phyloP scores from a whole-genome alignment of 2,888 invertebrate genomes.

The Drosophila pullipes region DNA sequence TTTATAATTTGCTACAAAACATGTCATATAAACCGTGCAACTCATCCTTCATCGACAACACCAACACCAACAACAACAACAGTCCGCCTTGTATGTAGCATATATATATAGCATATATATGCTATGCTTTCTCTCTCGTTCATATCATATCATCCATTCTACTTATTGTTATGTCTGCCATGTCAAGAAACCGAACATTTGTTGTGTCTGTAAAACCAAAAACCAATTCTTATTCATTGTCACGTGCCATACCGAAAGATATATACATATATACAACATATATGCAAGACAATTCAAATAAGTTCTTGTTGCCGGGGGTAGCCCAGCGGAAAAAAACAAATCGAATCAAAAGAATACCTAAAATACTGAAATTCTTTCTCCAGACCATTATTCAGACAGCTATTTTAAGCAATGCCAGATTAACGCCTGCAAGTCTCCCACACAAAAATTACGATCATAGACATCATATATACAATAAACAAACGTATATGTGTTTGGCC shows the following conservation, averaged over 20 bases:
- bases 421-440: slow-evolving; percentile 33
- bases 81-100: slow-evolving; percentile 20
- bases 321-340: slow-evolving; percentile 36
- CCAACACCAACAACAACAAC: neutral
- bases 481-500: slow-evolving; percentile 5
- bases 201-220: slow-evolving; percentile 55
- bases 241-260: slow-evolving; percentile 52
- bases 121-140: slow-evolving; percentile 12
- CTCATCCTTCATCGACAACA: slow-evolving; percentile 39
- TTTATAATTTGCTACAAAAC: slow-evolving; percentile 40
- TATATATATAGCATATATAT: slow-evolving; percentile 1
- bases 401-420: slow-evolving; percentile 57
- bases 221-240: slow-evolving; percentile 47
- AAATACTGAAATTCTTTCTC: slow-evolving; percentile 49
- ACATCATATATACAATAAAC: slow-evolving; percentile 1
- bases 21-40: slow-evolving; percentile 63
- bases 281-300: slow-evolving; percentile 57
- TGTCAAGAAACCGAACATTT: slow-evolving; percentile 42
- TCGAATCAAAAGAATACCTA: slow-evolving; percentile 6
- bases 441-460: slow-evolving; percentile 8
- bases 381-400: slow-evolving; percentile 53
- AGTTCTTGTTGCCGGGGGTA: slow-evolving; percentile 74
- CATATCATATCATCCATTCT: slow-evolving; percentile 25
- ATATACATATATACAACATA: neutral
- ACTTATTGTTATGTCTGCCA: slow-evolving; percentile 47